These are phyloP conservation scores for Apis mellifera DNA, from an alignment of 1,140 invertebrate species.

Conservation along the genomic window DNA sequence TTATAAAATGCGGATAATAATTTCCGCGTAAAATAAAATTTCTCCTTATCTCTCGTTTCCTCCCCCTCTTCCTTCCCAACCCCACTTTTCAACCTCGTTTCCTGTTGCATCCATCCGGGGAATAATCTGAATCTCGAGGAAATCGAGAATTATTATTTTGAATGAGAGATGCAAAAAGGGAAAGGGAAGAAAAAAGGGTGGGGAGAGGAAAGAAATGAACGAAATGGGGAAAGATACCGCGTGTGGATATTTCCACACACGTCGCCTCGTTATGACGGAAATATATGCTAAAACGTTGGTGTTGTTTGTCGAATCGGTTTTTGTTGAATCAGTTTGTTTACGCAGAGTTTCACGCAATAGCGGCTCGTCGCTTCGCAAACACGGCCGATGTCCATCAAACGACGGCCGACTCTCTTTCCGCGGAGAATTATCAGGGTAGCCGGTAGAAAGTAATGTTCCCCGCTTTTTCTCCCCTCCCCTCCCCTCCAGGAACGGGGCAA, in stretches of 20 bases:
- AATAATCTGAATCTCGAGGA: constrained; percentile 14
- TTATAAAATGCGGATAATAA: constrained; percentile 18
- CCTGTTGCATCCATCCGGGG: neutral
- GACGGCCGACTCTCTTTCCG: neutral
- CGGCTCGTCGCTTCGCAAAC: constrained; percentile 3
- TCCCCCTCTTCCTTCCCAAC: neutral
- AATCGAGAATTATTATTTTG: constrained; percentile 2
- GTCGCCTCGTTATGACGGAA: constrained; percentile 5
- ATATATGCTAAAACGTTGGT: constrained; percentile 27
- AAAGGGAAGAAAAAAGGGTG: neutral
- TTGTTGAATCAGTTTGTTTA: constrained; percentile 36
- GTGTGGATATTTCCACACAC: neutral
- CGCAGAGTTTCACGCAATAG: neutral
- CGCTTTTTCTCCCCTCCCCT: neutral
- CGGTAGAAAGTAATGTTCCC: neutral
- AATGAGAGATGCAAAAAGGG: neutral
- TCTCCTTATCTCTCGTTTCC: neutral
- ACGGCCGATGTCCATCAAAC: constrained; percentile 27
- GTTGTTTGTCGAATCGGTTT: constrained; percentile 36
- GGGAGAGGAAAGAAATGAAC: neutral
- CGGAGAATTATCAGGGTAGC: neutral
- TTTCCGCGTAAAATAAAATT: constrained; percentile 15
- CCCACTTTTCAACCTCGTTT: neutral
- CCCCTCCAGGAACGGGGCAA: neutral
- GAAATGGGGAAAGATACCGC: too few species aligned